Percentiles rank a stretch among this genome's conserved stretches.
Conservation (phyloP, 2,888 invertebrate genomes). For the Rhamphomyia laevipes region DNA sequence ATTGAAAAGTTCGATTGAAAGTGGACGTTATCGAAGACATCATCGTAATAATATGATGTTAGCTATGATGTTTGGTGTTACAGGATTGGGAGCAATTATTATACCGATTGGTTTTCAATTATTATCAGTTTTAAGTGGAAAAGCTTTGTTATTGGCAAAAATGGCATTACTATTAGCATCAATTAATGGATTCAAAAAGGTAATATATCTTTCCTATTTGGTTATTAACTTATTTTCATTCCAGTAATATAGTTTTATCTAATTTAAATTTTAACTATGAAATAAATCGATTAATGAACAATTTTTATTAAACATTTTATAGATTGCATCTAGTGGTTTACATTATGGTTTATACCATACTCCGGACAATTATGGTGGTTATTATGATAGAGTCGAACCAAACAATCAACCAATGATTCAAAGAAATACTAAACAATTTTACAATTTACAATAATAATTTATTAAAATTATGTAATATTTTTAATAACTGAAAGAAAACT, state of each 20-base stretch:
- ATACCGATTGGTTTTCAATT: slow-evolving; percentile 78
- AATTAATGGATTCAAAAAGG: slow-evolving; percentile 68
- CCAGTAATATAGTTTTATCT: neutral
- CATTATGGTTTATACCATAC: slow-evolving; percentile 65
- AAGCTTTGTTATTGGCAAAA: slow-evolving; percentile 66
- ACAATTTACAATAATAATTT: too few species aligned
- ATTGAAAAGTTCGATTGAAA: slow-evolving; percentile 17
- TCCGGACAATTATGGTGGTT: slow-evolving; percentile 32
- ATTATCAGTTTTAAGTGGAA: slow-evolving; percentile 68
- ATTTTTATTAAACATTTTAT: slow-evolving; percentile 41
- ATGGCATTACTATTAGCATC: slow-evolving; percentile 69
- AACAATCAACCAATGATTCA: too few species aligned
- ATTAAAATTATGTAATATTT: too few species aligned
- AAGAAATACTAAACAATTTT: too few species aligned
- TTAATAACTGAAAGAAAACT: too few species aligned
- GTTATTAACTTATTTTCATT: slow-evolving; percentile 30
- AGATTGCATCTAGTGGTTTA: slow-evolving; percentile 59
- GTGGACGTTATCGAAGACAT: slow-evolving; percentile 36
- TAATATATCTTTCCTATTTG: slow-evolving; percentile 33
- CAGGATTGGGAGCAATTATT: slow-evolving; percentile 63
- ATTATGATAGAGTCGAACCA: slow-evolving; percentile 15
- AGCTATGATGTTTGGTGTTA: slow-evolving; percentile 65
- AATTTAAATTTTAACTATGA: too few species aligned
- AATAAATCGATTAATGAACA: too few species aligned
- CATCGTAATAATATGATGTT: slow-evolving; percentile 58